phyloP scores from a whole-genome alignment of 2,113 vertebrate species.

The Penelope pileata region DNA sequence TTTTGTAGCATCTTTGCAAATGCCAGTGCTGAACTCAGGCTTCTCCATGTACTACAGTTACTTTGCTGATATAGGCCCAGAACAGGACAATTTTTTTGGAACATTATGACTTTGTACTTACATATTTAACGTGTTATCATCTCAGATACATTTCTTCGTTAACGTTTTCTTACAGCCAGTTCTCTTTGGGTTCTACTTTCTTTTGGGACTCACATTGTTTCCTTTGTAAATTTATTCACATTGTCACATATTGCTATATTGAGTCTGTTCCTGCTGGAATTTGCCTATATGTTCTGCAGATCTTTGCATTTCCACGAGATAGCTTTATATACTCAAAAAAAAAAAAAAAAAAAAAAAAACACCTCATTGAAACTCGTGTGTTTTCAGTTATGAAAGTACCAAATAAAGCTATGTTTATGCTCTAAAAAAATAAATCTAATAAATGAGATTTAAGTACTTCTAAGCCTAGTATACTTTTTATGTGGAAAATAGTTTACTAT shows the following conservation, averaged over 20 bases:
- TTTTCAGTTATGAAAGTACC: background rate
- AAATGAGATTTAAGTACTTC: background rate
- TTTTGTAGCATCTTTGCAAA: background rate
- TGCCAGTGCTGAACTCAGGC: background rate
- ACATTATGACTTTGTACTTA: background rate
- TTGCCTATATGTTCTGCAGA: background rate
- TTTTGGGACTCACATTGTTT: background rate
- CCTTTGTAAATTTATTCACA: background rate
- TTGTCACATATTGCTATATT: background rate
- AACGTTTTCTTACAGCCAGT: background rate
- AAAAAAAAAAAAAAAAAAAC: too few species aligned
- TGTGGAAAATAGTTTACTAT: background rate
- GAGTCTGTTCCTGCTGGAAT: background rate
- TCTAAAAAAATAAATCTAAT: background rate
- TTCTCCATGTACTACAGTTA: background rate
- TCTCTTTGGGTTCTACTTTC: background rate
- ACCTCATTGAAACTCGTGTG: background rate
- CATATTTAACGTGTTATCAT: background rate
- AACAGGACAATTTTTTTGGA: background rate
- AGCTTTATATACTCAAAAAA: too few species aligned
- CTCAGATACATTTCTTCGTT: background rate
- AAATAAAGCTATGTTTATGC: background rate
- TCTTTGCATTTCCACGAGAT: background rate
- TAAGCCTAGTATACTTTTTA: background rate
- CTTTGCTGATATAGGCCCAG: background rate